Percentiles rank a stretch among this genome's conserved stretches.
Conservation (phyloP, 2,113 vertebrate species). For the Cynocephalus volans region DNA sequence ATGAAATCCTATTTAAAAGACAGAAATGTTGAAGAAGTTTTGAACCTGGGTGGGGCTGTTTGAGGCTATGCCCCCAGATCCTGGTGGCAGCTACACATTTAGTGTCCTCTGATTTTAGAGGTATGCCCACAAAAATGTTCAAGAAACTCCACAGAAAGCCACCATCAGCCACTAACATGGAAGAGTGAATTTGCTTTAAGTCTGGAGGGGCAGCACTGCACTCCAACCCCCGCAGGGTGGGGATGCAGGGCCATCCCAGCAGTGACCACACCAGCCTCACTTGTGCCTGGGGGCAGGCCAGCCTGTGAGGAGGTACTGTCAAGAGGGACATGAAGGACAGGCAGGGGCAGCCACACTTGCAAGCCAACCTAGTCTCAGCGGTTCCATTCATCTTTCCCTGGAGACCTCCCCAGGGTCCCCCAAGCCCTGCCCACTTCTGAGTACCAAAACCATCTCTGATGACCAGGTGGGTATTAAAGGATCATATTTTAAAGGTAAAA, state of each 20-base stretch:
- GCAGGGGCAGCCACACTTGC: background rate
- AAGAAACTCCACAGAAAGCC: background rate
- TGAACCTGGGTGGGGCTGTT: background rate
- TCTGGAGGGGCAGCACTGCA: background rate
- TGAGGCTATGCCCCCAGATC: background rate
- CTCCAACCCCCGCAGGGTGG: accelerated
- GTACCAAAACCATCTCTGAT: background rate
- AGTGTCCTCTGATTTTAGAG: background rate
- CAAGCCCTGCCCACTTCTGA: background rate
- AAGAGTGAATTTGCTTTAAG: background rate
- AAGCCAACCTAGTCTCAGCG: background rate
- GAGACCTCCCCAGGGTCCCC: background rate
- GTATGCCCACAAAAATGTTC: background rate
- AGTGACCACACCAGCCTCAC: background rate
- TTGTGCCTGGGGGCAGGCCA: too few relatives aligned
- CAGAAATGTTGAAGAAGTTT: background rate
- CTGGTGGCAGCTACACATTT: background rate
- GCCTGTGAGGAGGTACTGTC: accelerated
- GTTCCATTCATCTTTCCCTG: background rate
- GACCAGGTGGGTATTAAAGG: background rate
- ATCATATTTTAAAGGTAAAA: background rate
- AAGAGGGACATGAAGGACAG: background rate
- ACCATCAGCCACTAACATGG: background rate
- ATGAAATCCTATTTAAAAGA: background rate
- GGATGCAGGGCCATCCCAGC: background rate